phyloP scores from a whole-genome alignment of 2,797 vertebrate species.

The Naso thynnoides region DNA sequence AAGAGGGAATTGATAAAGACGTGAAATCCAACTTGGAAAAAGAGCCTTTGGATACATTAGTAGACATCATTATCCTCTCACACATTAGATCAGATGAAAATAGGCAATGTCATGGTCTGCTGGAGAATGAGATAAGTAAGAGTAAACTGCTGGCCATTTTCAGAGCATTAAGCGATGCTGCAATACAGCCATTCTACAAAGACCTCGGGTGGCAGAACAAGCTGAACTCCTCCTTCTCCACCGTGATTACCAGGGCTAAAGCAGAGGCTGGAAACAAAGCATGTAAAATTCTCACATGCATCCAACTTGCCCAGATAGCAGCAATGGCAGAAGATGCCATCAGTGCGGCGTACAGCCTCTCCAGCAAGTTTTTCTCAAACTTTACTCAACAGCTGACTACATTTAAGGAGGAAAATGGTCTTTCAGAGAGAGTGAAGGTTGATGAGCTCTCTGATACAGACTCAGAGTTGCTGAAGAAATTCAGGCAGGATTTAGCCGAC shows the following conservation, averaged over 20 bases:
- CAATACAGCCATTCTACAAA: slow-evolving; percentile 19
- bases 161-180: neutral
- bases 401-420: neutral
- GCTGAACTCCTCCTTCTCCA: slow-evolving; percentile 16
- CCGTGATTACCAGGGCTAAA: slow-evolving; percentile 11
- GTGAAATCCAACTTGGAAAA: slow-evolving; percentile 27
- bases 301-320: neutral
- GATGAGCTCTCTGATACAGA: neutral
- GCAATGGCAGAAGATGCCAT: slow-evolving; percentile 2
- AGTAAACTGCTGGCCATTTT: slow-evolving; percentile 27
- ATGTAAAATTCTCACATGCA: neutral
- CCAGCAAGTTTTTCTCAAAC: slow-evolving; percentile 28
- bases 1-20: neutral
- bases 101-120: slow-evolving; percentile 19
- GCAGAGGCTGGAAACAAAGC: neutral
- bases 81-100: slow-evolving; percentile 12
- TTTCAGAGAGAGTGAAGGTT: neutral
- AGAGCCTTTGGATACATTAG: slow-evolving; percentile 6
- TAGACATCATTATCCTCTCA: slow-evolving; percentile 26
- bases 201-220: slow-evolving; percentile 47
- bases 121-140: slow-evolving; percentile 13
- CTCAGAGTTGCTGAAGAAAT: neutral
- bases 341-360: neutral
- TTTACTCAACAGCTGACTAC: slow-evolving; percentile 45
- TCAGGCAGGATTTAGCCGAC: neutral